Evolutionary conservation across 2,113 vertebrate genomes (phyloP).

Genomic region (Myanophis thanlyinensis): DNA sequence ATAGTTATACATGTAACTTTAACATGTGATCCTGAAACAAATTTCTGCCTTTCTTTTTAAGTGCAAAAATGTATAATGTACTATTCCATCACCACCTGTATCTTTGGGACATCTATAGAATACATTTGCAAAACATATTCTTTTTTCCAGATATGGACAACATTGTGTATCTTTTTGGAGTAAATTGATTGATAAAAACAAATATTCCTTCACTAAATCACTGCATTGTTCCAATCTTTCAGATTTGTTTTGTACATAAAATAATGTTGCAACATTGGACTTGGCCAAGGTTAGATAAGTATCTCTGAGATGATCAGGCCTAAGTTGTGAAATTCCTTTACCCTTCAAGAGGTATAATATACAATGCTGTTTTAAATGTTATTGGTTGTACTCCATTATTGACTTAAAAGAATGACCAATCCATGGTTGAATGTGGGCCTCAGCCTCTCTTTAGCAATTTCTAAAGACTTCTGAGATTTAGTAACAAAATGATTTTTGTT

Average conservation of each 20-base stretch:
- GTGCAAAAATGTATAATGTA: background rate
- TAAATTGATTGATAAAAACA: background rate
- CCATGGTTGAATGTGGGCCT: too few relatives aligned
- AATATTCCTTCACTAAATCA: background rate
- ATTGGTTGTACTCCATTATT: too few relatives aligned
- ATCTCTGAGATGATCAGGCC: background rate
- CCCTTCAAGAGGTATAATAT: too few relatives aligned
- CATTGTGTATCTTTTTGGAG: background rate
- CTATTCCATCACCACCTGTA: background rate
- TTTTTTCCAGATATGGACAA: background rate
- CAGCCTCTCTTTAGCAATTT: too few relatives aligned
- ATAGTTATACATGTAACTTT: slow-evolving; percentile 27
- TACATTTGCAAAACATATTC: background rate
- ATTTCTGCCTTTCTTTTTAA: background rate
- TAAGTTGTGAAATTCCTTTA: background rate
- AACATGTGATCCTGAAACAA: background rate
- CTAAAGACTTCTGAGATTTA: too few relatives aligned
- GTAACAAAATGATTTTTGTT: too few relatives aligned
- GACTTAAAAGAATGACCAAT: too few relatives aligned
- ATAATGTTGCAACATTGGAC: background rate
- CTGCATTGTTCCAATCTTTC: background rate
- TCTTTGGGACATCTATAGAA: background rate
- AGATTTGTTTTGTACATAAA: background rate
- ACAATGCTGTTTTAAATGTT: too few relatives aligned
- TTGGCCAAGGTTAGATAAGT: background rate